Percentiles rank a stretch among this genome's conserved stretches.
Conservation (phyloP, 1,140 invertebrate species). For the Latrodectus geometricus region DNA sequence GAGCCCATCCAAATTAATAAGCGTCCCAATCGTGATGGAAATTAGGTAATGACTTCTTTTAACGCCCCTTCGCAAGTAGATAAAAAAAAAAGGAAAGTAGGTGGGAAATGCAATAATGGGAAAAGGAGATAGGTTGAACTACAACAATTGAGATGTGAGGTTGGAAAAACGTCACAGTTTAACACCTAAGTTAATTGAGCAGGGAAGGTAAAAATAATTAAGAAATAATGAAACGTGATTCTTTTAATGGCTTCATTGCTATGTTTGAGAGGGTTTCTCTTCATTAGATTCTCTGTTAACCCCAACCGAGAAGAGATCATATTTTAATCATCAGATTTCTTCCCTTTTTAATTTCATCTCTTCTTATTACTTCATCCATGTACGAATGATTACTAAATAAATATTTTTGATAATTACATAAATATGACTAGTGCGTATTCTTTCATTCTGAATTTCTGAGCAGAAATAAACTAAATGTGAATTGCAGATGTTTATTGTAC, state of each 20-base stretch:
- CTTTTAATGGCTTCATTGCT: constrained; percentile 41
- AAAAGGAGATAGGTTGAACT: background rate
- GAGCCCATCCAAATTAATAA: constrained; percentile 23
- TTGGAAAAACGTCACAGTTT: constrained; percentile 36
- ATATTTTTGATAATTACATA: too few species aligned
- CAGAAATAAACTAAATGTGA: too few species aligned
- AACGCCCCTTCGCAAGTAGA: constrained; percentile 19
- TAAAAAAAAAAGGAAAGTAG: background rate
- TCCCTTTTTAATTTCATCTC: too few species aligned
- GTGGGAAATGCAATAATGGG: too few species aligned
- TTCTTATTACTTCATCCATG: too few species aligned
- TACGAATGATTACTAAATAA: too few species aligned
- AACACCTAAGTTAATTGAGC: constrained; percentile 50
- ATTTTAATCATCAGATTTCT: too few species aligned
- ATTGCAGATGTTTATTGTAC: too few species aligned
- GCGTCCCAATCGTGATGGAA: constrained; percentile 28
- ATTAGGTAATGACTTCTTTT: constrained; percentile 26
- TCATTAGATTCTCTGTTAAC: constrained; percentile 4
- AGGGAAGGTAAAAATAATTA: constrained; percentile 28
- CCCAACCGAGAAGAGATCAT: background rate
- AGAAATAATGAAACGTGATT: constrained; percentile 43
- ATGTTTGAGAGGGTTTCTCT: constrained; percentile 1
- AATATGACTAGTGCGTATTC: too few species aligned
- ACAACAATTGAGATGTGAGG: background rate
- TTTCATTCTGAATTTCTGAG: too few species aligned